Base-by-base conservation (phyloP, 2,888 invertebrate genomes). In the Mythimna ferrago region DNA sequence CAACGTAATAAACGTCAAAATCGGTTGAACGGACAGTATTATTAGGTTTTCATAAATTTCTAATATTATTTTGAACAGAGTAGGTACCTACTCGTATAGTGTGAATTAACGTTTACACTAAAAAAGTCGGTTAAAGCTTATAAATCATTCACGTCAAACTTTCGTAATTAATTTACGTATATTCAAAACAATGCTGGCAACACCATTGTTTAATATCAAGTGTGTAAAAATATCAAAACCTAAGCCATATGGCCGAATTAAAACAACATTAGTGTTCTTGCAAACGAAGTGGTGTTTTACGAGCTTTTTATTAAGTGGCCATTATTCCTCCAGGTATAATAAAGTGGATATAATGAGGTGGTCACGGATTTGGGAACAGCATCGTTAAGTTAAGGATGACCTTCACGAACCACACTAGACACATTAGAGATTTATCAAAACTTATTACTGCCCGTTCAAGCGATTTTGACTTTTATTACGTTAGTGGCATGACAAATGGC, bases 221-320 rank as follows among this genome's bases (percentile, higher is more conserved):
- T 61, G 61, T 63, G 57, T 48, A 48, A 48, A 48, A 48, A 48
- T 48, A 48, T 19, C 48, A 48, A 48, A 48, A 48, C 48, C 19
- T 48, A 68, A 72, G 32, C 66, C 73, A 75, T 53, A 57, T 79
- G 72, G 78, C 77, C 58, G 65, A 81, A 79, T 82, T 73, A 78
- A 84, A 81, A 74, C 76, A 77, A 78, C 26, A 73, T 32, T 81
- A 80, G 56, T 71, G 69, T 78, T 82, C 69, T 19, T 68, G 77
- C 76, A 87, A 83, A 71, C 61, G 58, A 71, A 80, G 76, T 73
- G 78, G 51, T 74, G 57, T 66, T 83, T 86, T 78, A 88, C 80
- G 82, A 76, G 60, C 71, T 69, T 78, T 86, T 82, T 79, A 86
- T 86, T 85, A 84, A 77, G 83, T 83, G 84, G 63, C 54, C 64